Evolutionary conservation across 2,113 vertebrate species (phyloP).

Genomic region (Muntiacus reevesi): DNA sequence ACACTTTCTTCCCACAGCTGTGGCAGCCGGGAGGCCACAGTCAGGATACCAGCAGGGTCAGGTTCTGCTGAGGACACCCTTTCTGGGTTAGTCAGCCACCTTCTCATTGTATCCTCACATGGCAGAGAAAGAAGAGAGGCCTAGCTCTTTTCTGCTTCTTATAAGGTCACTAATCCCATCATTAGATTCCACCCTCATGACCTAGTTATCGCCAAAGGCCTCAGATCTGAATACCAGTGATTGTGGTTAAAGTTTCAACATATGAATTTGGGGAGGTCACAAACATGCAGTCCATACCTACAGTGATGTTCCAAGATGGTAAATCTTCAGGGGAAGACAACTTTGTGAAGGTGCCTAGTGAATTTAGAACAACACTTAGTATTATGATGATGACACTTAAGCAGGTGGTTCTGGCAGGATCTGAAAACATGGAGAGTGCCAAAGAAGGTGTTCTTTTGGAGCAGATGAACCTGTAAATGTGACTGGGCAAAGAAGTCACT

Average conservation of each 20-base stretch:
- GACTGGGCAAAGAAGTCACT: slow-evolving; percentile 87
- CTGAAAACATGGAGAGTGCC: slow-evolving; percentile 83
- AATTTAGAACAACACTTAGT: neutral
- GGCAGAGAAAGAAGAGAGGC: neutral
- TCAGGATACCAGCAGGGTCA: neutral
- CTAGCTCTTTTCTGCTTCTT: neutral
- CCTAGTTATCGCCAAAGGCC: neutral
- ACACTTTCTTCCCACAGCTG: neutral
- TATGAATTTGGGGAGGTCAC: neutral
- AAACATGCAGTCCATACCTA: neutral
- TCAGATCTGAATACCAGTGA: neutral
- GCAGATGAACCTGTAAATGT: slow-evolving; percentile 83
- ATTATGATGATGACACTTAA: slow-evolving; percentile 88
- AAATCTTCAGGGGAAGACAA: neutral
- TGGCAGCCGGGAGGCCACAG: no score
- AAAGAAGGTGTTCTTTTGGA: slow-evolving; percentile 82
- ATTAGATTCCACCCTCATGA: neutral
- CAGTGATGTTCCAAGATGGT: neutral
- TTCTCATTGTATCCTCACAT: neutral
- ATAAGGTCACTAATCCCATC: neutral
- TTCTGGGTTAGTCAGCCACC: neutral
- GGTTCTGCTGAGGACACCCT: neutral
- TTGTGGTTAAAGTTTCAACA: neutral
- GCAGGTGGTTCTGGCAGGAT: slow-evolving; percentile 88
- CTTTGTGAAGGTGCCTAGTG: neutral